These are phyloP conservation scores for Penaeus chinensis DNA, from an alignment of 1,140 invertebrate species.

Conservation along the genomic window DNA sequence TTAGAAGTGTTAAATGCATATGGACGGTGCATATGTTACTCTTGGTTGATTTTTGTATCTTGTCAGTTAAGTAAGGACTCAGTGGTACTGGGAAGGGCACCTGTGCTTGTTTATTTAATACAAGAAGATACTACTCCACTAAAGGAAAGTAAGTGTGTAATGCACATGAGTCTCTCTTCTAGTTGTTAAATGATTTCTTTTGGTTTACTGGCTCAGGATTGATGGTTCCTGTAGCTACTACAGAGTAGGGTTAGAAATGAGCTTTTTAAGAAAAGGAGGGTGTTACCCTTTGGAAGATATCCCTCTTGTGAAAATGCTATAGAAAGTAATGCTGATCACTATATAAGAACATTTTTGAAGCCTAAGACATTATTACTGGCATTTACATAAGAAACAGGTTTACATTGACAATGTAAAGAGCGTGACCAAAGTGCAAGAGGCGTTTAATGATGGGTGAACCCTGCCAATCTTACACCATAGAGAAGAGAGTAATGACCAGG, in stretches of 20 bases:
- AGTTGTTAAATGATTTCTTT: slow-evolving; percentile 31
- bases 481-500: slow-evolving; percentile 26
- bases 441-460: too few species aligned
- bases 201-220: slow-evolving; percentile 34
- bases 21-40: slow-evolving; percentile 57
- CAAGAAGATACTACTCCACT: slow-evolving; percentile 18
- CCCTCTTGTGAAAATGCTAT: slow-evolving; percentile 27
- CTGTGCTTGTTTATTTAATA: slow-evolving; percentile 42
- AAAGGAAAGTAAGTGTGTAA: slow-evolving; percentile 40
- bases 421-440: slow-evolving; percentile 1
- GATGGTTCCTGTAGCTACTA: slow-evolving; percentile 50
- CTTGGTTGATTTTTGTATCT: slow-evolving; percentile 53
- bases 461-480: neutral
- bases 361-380: slow-evolving; percentile 36
- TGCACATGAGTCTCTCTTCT: slow-evolving; percentile 53
- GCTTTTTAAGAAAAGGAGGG: slow-evolving; percentile 32
- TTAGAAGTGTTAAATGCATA: slow-evolving; percentile 51
- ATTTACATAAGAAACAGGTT: slow-evolving; percentile 26
- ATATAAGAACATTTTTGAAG: slow-evolving; percentile 34
- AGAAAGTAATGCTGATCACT: slow-evolving; percentile 37
- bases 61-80: slow-evolving; percentile 47
- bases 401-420: slow-evolving; percentile 2
- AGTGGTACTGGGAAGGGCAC: slow-evolving; percentile 42
- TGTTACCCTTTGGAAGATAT: slow-evolving; percentile 20
- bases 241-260: slow-evolving; percentile 54